phyloP scores from a whole-genome alignment of 2,113 vertebrate genomes.

The Ptyas mucosa region DNA sequence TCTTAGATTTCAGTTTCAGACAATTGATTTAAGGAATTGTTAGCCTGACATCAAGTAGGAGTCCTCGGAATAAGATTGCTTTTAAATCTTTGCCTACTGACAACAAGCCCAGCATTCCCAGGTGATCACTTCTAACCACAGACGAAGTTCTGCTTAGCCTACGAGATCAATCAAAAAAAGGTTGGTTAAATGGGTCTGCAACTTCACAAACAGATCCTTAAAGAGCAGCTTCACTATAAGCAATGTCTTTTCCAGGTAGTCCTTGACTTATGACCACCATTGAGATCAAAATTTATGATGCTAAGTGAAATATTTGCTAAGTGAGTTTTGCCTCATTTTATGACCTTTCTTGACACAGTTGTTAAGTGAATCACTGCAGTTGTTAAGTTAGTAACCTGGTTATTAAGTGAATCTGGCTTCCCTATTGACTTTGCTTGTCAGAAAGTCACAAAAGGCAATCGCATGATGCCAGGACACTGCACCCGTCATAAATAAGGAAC shows the following conservation, averaged over 20 bases:
- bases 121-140: background rate
- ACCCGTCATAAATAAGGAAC: background rate
- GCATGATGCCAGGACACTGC: background rate
- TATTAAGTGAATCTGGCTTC: background rate
- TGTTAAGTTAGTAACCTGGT: background rate
- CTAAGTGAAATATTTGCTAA: background rate
- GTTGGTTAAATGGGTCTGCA: background rate
- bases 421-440: background rate
- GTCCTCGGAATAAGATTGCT: background rate
- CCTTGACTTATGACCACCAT: background rate
- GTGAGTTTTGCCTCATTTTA: background rate
- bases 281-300: background rate
- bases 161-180: background rate
- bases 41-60: background rate
- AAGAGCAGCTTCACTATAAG: background rate
- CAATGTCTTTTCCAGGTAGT: background rate
- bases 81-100: background rate
- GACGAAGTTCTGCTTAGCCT: background rate
- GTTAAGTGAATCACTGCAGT: background rate
- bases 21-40: background rate
- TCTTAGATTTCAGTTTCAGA: background rate
- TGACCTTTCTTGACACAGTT: background rate
- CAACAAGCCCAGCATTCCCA: background rate
- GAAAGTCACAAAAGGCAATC: background rate
- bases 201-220: background rate